Percentiles rank a stretch among this genome's conserved stretches.
phyloP scores from a whole-genome alignment of 2,888 invertebrate species.

The Lasioglossum villosulum region DNA sequence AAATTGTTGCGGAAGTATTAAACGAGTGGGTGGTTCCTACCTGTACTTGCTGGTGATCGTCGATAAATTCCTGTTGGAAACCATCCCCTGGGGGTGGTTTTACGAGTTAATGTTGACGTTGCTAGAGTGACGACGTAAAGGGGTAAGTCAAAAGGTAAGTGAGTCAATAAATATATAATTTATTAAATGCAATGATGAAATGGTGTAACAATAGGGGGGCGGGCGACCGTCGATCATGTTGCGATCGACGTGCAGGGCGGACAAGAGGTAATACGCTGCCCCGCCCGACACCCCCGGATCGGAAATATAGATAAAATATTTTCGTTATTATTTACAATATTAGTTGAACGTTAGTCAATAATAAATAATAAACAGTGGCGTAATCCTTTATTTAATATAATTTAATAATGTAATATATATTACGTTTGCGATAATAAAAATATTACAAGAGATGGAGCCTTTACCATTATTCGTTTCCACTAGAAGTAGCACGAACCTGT shows the following conservation, averaged over 20 bases:
- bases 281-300: slow-evolving; percentile 79
- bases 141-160: slow-evolving; percentile 75
- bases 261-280: slow-evolving; percentile 72
- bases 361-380: slow-evolving; percentile 84
- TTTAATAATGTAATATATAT: slow-evolving; percentile 76
- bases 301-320: slow-evolving; percentile 85
- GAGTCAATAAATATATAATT: slow-evolving; percentile 85
- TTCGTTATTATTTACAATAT: slow-evolving; percentile 84
- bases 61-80: background rate
- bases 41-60: background rate
- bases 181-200: slow-evolving; percentile 85
- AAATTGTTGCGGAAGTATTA: slow-evolving; percentile 81
- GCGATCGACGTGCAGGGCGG: slow-evolving; percentile 66
- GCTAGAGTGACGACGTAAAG: slow-evolving; percentile 39
- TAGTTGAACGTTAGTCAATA: slow-evolving; percentile 84
- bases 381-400: slow-evolving; percentile 80
- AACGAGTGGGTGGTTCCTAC: slow-evolving; percentile 21
- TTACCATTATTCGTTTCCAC: slow-evolving; percentile 76
- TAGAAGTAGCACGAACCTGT: slow-evolving; percentile 73
- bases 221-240: slow-evolving; percentile 68
- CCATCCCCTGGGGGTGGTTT: slow-evolving; percentile 2
- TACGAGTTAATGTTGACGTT: background rate
- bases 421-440: slow-evolving; percentile 84
- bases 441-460: slow-evolving; percentile 84
- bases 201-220: slow-evolving; percentile 83